phyloP scores from a whole-genome alignment of 2,888 invertebrate genomes.

The Scaptomyza cyrtandrae region DNA sequence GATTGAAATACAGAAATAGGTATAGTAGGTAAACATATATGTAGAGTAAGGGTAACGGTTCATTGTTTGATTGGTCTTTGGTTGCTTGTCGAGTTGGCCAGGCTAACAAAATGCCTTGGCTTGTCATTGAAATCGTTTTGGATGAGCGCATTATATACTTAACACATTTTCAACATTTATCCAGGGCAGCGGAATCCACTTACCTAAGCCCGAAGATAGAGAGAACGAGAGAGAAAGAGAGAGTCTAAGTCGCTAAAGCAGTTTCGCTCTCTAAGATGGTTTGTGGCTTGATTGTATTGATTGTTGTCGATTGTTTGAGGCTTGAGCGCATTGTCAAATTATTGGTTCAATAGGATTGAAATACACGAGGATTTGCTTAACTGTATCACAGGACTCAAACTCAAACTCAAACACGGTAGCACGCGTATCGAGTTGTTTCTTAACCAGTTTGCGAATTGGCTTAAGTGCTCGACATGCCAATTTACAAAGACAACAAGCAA shows the following conservation, averaged over 20 bases:
- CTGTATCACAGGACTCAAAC: conserved; percentile 53
- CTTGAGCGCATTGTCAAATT: conserved; percentile 51
- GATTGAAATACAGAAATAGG: conserved; percentile 1
- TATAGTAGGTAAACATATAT: neutral
- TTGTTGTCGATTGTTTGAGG: conserved; percentile 47
- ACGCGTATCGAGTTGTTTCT: conserved; percentile 53
- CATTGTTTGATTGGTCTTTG: conserved; percentile 62
- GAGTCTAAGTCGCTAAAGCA: conserved; percentile 68
- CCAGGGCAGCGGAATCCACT: conserved; percentile 68
- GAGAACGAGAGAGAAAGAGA: neutral
- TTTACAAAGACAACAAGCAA: conserved; percentile 80
- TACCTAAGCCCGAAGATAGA: conserved; percentile 59
- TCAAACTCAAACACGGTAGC: conserved; percentile 34
- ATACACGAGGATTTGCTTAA: conserved; percentile 52
- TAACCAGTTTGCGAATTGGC: conserved; percentile 73
- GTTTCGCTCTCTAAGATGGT: conserved; percentile 41
- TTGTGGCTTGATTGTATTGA: conserved; percentile 41
- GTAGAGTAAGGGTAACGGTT: conserved; percentile 15
- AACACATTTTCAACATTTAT: conserved; percentile 81
- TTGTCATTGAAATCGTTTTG: conserved; percentile 73
- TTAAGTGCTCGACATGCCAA: conserved; percentile 79
- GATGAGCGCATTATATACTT: conserved; percentile 82
- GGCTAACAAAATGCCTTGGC: conserved; percentile 54
- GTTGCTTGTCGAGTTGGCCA: conserved; percentile 28
- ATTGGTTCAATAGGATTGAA: conserved; percentile 48